Evolutionary conservation across 2,888 invertebrate genomes (phyloP), one percentile per base, ranked within the genome.

Genomic region (Drosophila atroscutellata): DNA sequence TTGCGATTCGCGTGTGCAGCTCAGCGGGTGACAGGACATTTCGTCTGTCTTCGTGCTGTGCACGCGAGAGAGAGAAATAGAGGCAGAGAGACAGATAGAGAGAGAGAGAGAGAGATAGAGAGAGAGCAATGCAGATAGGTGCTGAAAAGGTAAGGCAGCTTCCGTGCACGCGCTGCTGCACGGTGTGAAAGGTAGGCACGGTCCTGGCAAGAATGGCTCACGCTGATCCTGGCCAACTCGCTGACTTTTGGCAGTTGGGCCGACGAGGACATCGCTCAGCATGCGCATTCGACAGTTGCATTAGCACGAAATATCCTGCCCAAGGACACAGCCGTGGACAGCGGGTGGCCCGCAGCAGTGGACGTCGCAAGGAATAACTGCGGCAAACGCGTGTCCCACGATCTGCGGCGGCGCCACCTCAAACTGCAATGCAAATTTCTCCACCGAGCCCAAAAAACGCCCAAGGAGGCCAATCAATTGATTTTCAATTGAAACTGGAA

Each of bases 1-100:
- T 52, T 69, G 60, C 61, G 49, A 85, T 76, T 89, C 88, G 85
- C 90, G 85, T 89, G 90, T 86, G 75, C 75, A 52, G 60, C 89
- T 39, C 90, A 78, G 88, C 87, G 64, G 81, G 83, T 34, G 51
- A 47, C 54, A 54, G 58, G 45, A 45, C 36, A 42, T 13, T 63
- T 55, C 58, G 45, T 54, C 58, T 42, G 45, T 68, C 62, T 54
- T 13, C 77, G 65, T 63, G 83, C 80, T 66, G 71, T 61, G 75
- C 60, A 24, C 20, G 30, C 42, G 51, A 18, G 54, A 37, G 39
- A 51, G 34, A 28, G 32, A 28, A 28, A 34, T 39, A 26, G 7
- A 30, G n/a, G 32, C 9, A 47, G 54, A n/a, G 30, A 36, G 36
- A 28, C 6, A 28, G 28, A 28, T 32, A 28, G 32, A 34, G 28